These are phyloP conservation scores for Campylomormyrus tamandua DNA, from an alignment of 2,113 vertebrate species.

Conservation along the genomic window DNA sequence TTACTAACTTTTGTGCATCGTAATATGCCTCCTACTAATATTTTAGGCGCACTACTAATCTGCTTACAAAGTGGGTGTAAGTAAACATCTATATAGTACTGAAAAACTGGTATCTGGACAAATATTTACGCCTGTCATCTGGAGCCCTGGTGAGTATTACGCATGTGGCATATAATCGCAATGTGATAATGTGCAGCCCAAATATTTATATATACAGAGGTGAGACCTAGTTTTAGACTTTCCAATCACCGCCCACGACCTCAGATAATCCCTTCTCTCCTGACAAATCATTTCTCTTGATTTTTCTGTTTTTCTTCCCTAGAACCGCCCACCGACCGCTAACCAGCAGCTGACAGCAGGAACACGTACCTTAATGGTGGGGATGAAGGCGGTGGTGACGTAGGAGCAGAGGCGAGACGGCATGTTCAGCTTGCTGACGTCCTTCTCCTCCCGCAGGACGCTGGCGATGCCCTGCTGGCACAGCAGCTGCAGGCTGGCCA, in stretches of 20 bases:
- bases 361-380: constrained; percentile 83
- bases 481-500: constrained; percentile 89
- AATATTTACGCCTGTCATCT: too few relatives aligned
- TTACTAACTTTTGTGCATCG: too few relatives aligned
- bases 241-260: neutral
- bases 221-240: neutral
- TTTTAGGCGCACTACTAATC: too few relatives aligned
- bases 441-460: constrained; percentile 86
- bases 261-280: neutral
- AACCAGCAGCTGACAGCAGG: neutral
- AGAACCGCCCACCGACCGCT: neutral
- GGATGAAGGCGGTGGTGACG: constrained; percentile 93
- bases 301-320: neutral
- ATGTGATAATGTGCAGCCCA: too few relatives aligned
- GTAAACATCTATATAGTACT: too few relatives aligned
- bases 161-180: too few relatives aligned
- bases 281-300: neutral
- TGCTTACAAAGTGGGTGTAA: too few relatives aligned
- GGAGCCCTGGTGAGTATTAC: too few relatives aligned
- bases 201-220: too few relatives aligned
- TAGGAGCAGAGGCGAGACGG: constrained; percentile 95
- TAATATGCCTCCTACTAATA: too few relatives aligned
- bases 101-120: too few relatives aligned
- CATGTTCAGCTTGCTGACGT: constrained; percentile 87
- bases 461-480: constrained; percentile 93